phyloP scores from a whole-genome alignment of 30 jellyfish, hydroid and myxozoan genomes.

The Chironex yamaguchii region DNA sequence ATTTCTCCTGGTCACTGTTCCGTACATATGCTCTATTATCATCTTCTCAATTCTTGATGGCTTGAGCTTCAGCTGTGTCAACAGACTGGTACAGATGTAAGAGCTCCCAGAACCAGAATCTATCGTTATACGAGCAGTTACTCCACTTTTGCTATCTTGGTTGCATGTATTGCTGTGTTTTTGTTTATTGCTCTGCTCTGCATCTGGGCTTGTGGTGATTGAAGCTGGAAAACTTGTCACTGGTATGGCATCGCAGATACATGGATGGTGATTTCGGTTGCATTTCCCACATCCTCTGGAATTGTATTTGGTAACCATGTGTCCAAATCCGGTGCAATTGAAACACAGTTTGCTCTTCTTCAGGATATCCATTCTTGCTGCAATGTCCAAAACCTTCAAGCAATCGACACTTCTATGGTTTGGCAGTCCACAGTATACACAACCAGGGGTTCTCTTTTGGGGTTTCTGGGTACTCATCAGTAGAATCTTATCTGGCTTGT shows the following conservation, averaged over 20 bases:
- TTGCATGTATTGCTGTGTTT: conserved; percentile 4
- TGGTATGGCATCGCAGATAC: conserved; percentile 12
- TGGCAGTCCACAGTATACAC: conserved; percentile 58
- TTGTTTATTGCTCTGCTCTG: conserved; percentile 30
- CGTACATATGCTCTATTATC: conserved; percentile 67
- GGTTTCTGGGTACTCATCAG: neutral
- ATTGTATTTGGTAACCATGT: conserved; percentile 26
- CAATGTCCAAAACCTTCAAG: conserved; percentile 45
- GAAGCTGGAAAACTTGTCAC: neutral
- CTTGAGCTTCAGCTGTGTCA: conserved; percentile 45
- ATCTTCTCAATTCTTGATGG: conserved; percentile 36
- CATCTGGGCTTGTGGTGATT: neutral
- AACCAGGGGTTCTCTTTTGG: conserved; percentile 14
- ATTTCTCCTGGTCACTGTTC: conserved; percentile 41
- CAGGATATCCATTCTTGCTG: conserved; percentile 39
- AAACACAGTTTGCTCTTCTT: conserved; percentile 27
- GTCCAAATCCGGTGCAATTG: conserved; percentile 66
- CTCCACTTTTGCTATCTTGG: conserved; percentile 47
- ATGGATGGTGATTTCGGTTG: conserved; percentile 43
- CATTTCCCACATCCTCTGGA: conserved; percentile 46
- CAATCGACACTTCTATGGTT: conserved; percentile 51
- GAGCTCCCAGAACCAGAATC: conserved; percentile 62
- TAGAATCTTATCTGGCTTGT: conserved; percentile 33
- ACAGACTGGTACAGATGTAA: conserved; percentile 42
- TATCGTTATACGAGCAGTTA: conserved; percentile 49